Conservation (phyloP, 2,797 vertebrate genomes). For the Acipenser oxyrinchus region DNA sequence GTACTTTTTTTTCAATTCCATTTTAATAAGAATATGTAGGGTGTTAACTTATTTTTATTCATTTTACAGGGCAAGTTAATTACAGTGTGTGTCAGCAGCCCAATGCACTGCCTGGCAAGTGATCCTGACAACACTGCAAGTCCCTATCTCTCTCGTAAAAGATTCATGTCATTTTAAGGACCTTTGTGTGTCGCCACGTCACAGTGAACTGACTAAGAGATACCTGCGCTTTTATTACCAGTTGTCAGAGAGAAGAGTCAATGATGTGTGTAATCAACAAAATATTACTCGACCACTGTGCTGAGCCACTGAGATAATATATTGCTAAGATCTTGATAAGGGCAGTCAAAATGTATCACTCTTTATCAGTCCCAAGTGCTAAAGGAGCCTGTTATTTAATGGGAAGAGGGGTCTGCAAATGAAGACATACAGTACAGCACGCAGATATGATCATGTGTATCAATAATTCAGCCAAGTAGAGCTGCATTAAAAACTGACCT, state of each 20-base stretch:
- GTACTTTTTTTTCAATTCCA: too few species aligned
- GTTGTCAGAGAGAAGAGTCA: background rate
- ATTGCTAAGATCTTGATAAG: background rate
- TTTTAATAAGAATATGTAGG: too few species aligned
- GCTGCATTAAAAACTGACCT: background rate
- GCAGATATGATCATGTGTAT: background rate
- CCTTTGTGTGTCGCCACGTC: conserved; percentile 29
- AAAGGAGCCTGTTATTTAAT: background rate
- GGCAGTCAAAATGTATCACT: background rate
- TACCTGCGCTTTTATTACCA: conserved; percentile 22
- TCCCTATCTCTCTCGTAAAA: conserved; percentile 49
- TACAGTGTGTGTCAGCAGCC: too few species aligned
- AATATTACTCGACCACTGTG: background rate
- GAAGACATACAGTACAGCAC: background rate
- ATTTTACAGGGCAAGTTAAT: too few species aligned
- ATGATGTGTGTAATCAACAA: conserved; percentile 6
- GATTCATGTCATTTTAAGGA: conserved; percentile 54
- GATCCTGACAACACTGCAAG: conserved; percentile 40
- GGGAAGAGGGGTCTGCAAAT: background rate
- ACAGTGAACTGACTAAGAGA: conserved; percentile 34
- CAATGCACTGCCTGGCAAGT: background rate
- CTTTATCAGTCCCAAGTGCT: background rate
- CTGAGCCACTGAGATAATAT: background rate
- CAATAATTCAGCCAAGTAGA: background rate
- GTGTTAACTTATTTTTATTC: too few species aligned